Evolutionary conservation across 2,888 invertebrate genomes (phyloP), one percentile per base, ranked within the genome.

Genomic region (Pseudococcus longispinus): DNA sequence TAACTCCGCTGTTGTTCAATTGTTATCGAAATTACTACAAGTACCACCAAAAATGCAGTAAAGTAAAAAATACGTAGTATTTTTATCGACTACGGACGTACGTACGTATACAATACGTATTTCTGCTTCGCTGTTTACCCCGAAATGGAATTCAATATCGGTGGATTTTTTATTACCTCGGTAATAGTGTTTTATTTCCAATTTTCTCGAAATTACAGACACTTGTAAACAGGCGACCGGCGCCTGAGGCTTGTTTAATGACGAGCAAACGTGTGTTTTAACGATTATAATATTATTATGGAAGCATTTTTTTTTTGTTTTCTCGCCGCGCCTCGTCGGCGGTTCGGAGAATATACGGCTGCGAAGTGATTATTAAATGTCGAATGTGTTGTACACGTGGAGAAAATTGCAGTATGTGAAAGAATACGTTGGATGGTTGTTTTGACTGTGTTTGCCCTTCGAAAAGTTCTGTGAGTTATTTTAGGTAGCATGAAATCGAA

Each of bases 161-260:
- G 26, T 65, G 26, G 23, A 65, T 65, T 65, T 65, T 65, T 65
- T 65, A 65, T 65, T 65, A 65, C 65, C 65, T 65, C 65, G 65
- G 65, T 65, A 65, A 65, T 65, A 65, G 65, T 65, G 23, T 65
- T 37, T 65, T 65, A 65, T 65, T 65, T 65, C 26, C 65, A 65
- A 65, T 65, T 65, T 65, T 65, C 65, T 65, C 65, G 65, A 65
- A 65, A 26, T 65, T 65, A 65, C 65, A 65, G 70, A 29, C 70
- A 70, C 70, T 70, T 29, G 29, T 32, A 18, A 70, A 15, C 26
- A 11, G 23, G 29, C 29, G 18, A 32, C 70, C 70, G 70, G 70
- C 70, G 70, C 70, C 70, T 70, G 29, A 70, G 70, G 13, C 70
- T 32, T 29, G 18, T 70, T 70, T 70, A 70, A 70, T 70, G 29